These are phyloP conservation scores for Nilaparvata lugens DNA, from an alignment of 1,140 invertebrate genomes.

Conservation along the genomic window DNA sequence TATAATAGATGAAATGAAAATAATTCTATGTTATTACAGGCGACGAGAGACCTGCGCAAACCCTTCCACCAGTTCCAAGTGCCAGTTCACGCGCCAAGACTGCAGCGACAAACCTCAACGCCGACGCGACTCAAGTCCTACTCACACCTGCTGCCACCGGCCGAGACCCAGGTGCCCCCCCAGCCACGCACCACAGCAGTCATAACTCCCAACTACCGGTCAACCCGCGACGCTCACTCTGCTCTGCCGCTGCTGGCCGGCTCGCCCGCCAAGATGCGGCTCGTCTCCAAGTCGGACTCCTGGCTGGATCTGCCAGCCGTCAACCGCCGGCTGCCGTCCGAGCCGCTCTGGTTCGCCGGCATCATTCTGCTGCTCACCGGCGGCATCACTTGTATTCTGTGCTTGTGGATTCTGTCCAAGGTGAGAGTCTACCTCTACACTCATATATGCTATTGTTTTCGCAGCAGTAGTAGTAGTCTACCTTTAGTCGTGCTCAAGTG, in stretches of 20 bases:
- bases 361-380: neutral
- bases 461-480: no score
- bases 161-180: neutral
- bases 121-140: neutral
- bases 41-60: neutral
- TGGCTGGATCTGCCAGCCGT: neutral
- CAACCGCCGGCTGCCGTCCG: neutral
- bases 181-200: neutral
- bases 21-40: neutral
- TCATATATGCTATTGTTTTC: no score
- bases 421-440: neutral
- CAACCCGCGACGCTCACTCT: neutral
- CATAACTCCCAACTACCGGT: neutral
- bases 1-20: no score
- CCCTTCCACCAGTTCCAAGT: neutral
- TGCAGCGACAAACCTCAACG: neutral
- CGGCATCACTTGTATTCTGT: neutral
- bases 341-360: neutral
- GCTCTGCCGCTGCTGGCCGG: neutral
- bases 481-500: no score
- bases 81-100: neutral
- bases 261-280: neutral
- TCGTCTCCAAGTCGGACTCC: neutral
- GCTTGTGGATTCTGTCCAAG: neutral
- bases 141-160: neutral